phyloP scores from a whole-genome alignment of 2,888 invertebrate genomes.

The Sericinus montela region DNA sequence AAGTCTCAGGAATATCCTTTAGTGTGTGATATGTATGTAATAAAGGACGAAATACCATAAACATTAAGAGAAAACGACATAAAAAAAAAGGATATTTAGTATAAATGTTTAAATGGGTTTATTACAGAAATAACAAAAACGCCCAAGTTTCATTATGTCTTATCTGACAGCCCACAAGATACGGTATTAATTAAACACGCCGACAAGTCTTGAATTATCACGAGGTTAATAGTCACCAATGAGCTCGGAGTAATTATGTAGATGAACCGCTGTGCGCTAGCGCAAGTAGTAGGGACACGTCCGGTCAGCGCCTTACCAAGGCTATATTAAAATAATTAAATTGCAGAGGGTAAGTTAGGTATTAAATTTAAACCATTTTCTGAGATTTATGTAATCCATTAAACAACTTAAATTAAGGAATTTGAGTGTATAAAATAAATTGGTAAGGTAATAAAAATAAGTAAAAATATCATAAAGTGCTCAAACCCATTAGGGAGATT shows the following conservation, averaged over 20 bases:
- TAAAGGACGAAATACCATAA: too few relatives aligned
- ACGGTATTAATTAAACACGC: constrained; percentile 70
- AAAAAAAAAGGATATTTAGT: not conserved
- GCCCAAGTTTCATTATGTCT: constrained; percentile 52
- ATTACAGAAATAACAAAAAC: constrained; percentile 32
- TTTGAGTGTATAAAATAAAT: too few relatives aligned
- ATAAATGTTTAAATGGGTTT: not conserved
- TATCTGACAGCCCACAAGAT: constrained; percentile 73
- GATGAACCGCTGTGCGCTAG: constrained; percentile 61
- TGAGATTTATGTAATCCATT: too few relatives aligned
- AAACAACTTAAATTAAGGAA: too few relatives aligned
- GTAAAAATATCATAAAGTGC: too few relatives aligned
- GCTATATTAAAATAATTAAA: constrained; percentile 27
- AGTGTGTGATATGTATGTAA: too few relatives aligned
- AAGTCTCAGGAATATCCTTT: too few relatives aligned
- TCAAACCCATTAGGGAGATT: too few relatives aligned
- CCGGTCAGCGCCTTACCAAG: constrained; percentile 18
- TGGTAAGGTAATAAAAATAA: too few relatives aligned
- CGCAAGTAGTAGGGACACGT: constrained; percentile 42
- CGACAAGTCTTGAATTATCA: constrained; percentile 67
- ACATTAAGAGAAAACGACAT: not conserved
- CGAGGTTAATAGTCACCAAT: constrained; percentile 78
- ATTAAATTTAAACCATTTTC: constrained; percentile 1
- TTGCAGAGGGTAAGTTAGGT: constrained; percentile 29
- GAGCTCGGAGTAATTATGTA: constrained; percentile 77